Evolutionary conservation across 2,113 vertebrate genomes (phyloP).

Genomic region (Saguinus midas): DNA sequence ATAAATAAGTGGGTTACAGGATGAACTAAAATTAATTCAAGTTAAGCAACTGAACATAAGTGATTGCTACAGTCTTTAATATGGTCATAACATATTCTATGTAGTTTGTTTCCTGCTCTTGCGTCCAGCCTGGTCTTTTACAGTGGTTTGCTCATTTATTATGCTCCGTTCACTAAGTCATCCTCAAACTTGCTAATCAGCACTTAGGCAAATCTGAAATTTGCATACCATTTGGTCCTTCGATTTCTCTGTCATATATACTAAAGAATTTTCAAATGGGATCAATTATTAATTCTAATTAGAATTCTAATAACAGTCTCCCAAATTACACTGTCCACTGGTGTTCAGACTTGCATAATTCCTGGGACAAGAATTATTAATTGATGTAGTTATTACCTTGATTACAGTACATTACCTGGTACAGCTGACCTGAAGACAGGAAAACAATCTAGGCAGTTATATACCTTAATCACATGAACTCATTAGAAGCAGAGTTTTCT

Average conservation of each 20-base stretch:
- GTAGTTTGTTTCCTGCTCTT: neutral
- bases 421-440: neutral
- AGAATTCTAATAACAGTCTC: neutral
- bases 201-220: neutral
- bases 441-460: neutral
- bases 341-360: neutral
- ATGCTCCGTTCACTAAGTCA: neutral
- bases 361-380: neutral
- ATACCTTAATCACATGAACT: neutral
- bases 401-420: neutral
- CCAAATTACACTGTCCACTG: neutral
- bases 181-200: neutral
- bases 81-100: neutral
- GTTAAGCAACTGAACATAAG: neutral
- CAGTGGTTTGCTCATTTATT: neutral
- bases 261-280: neutral
- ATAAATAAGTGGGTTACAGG: neutral
- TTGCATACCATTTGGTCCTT: neutral
- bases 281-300: neutral
- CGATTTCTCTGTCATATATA: neutral
- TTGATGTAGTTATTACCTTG: neutral
- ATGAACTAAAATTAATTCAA: neutral
- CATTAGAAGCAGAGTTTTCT: neutral
- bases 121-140: neutral
- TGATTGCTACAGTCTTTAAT: neutral